Conservation (phyloP, 2,888 invertebrate species). For the Nasonia oneida region DNA sequence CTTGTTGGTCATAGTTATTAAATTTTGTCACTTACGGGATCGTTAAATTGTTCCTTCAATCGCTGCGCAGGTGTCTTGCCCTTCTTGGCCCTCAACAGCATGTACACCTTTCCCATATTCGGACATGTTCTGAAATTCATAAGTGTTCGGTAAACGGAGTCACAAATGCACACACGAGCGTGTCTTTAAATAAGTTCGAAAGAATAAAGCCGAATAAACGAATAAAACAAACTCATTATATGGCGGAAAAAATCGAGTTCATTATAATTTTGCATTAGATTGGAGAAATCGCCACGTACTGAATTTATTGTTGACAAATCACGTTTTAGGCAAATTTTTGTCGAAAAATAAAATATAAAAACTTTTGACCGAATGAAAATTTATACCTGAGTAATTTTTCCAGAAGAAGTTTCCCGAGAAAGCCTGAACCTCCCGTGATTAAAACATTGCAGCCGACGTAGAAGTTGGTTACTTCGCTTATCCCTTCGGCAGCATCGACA, state of each 20-base stretch:
- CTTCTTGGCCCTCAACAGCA: conserved; percentile 75
- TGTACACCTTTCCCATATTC: conserved; percentile 72
- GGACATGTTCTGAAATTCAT: conserved; percentile 70
- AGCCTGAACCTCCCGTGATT: neutral
- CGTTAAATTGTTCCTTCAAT: conserved; percentile 72
- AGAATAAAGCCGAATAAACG: no score
- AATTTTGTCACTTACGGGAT: conserved; percentile 70
- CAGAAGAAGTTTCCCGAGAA: conserved; percentile 6
- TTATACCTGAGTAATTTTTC: conserved; percentile 34
- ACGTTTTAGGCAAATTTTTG: no score
- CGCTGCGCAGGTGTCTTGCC: conserved; percentile 73
- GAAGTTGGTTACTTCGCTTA: neutral
- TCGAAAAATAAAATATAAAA: neutral
- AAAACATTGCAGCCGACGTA: neutral
- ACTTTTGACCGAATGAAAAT: neutral
- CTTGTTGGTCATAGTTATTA: neutral
- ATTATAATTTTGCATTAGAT: no score
- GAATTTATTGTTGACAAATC: no score
- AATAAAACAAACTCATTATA: no score
- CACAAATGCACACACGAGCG: no score
- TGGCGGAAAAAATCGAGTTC: no score
- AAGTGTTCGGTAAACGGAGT: no score
- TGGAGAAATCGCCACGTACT: no score
- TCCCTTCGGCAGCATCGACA: neutral
- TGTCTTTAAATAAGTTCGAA: no score